Base-by-base conservation (phyloP, 2,888 invertebrate species). In the Homarus gammarus region DNA sequence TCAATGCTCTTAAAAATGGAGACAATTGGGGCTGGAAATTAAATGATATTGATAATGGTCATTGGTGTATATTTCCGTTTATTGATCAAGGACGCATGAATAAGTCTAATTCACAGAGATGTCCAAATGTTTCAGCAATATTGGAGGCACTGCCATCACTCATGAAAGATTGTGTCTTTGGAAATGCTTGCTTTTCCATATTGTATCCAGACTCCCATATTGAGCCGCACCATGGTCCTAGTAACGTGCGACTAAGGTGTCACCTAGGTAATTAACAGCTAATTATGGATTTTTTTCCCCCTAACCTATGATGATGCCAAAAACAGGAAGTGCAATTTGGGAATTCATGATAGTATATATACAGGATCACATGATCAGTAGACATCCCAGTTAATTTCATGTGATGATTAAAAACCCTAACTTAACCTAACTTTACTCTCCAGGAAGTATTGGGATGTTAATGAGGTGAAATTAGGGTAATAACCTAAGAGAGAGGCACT, bases 61-160 rank as follows among this genome's bases (percentile, higher is more conserved):
- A 90, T 56, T 90, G 90, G 90, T 90, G 90, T 33, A 87, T 90
- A 22, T 90, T 87, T 73, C 90, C 90, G 10, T 79, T 90, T 1
- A 84, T 90, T 31, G 84, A 90, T 40, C 87, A 90, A 61, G 90
- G 90, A n/a, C 31, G 36, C 3, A 27, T 79, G 12, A 56, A 38
- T 36, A 56, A 85, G 18, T 36, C 56, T 27, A 89, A 89, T 27
- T 89, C 85, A 38, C 33, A 31, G 15, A 56, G 68, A 38, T 89
- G 89, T 40, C 89, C 89, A 31, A 89, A 89, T 70, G 84, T 84
- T 12, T 33, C 84, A 36, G 78, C 70, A 1, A 61, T 90, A 31
- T 68, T 90, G 10, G 83, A 75, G 1, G 75, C 83, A 22, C 72
- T 90, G 22, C 90, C 90, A 15, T 82, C 87, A 12, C 31, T 87